A percentile compares a stretch with the other conserved stretches of the same genome.
Conservation (phyloP, 2,797 vertebrate genomes). For the Enteromius fasciolatus region DNA sequence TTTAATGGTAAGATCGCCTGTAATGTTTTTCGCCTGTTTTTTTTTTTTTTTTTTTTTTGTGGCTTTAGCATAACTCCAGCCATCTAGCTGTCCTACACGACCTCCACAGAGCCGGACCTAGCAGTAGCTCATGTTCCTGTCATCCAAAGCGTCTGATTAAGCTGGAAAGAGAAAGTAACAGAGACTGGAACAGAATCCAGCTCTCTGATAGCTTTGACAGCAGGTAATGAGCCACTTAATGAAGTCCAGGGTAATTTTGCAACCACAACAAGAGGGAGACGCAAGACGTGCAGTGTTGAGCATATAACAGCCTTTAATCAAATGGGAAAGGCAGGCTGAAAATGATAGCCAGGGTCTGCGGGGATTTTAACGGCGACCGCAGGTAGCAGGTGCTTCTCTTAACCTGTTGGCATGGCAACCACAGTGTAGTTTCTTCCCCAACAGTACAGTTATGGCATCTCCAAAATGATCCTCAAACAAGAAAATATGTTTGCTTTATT, state of each 20-base stretch:
- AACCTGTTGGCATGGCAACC: conserved; percentile 57
- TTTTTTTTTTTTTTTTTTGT: too few relatives aligned
- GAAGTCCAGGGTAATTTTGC: conserved; percentile 56
- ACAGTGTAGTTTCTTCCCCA: conserved; percentile 13
- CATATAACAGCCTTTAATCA: conserved; percentile 53
- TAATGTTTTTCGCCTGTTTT: too few relatives aligned
- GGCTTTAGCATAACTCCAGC: conserved; percentile 1
- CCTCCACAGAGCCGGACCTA: background rate
- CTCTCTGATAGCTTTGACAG: conserved; percentile 48
- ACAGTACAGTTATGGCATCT: background rate
- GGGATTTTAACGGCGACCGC: conserved; percentile 38
- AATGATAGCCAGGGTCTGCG: conserved; percentile 44
- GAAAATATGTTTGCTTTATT: conserved; percentile 46
- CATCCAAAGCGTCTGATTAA: conserved; percentile 45
- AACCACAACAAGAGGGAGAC: conserved; percentile 44
- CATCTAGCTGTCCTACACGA: conserved; percentile 9
- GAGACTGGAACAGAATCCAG: conserved; percentile 27
- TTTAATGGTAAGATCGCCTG: too few relatives aligned
- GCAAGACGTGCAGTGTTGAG: conserved; percentile 30
- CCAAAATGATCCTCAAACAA: conserved; percentile 23
- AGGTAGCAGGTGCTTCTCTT: conserved; percentile 52
- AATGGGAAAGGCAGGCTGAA: conserved; percentile 45
- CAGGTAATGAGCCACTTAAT: conserved; percentile 58
- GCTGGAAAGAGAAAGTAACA: conserved; percentile 28
- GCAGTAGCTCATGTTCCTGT: conserved; percentile 30